These are phyloP conservation scores for Heteractis magnifica DNA, from an alignment of 92 coral and sea anemone genomes.

Conservation along the genomic window DNA sequence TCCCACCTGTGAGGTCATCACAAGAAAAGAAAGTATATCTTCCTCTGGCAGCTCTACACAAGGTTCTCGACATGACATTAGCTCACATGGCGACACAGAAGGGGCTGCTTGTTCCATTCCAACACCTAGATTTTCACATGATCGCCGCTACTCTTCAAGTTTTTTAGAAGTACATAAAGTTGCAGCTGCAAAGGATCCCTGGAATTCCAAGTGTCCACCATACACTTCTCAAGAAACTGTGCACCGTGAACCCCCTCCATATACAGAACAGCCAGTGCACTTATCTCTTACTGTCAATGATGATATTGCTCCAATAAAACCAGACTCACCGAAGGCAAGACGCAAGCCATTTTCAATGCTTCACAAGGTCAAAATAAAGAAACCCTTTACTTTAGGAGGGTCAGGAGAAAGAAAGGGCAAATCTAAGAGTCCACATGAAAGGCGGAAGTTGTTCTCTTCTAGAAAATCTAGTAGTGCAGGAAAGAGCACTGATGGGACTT, in stretches of 20 bases:
- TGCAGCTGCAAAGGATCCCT: slow-evolving; percentile 50
- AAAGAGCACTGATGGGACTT: slow-evolving; percentile 17
- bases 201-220: slow-evolving; percentile 79
- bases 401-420: slow-evolving; percentile 40
- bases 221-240: slow-evolving; percentile 66
- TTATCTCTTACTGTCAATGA: slow-evolving; percentile 62
- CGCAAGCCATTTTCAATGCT: slow-evolving; percentile 75
- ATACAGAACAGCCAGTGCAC: slow-evolving; percentile 55
- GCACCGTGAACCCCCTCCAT: slow-evolving; percentile 75
- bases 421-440: slow-evolving; percentile 48
- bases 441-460: slow-evolving; percentile 68
- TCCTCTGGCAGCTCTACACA: slow-evolving; percentile 85
- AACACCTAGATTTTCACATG: slow-evolving; percentile 26
- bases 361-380: slow-evolving; percentile 61
- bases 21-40: slow-evolving; percentile 72
- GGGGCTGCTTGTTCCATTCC: slow-evolving; percentile 18
- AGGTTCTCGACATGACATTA: slow-evolving; percentile 56
- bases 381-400: slow-evolving; percentile 59
- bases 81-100: slow-evolving; percentile 31
- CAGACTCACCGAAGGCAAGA: slow-evolving; percentile 49
- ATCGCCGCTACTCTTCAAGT: slow-evolving; percentile 82
- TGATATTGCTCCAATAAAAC: slow-evolving; percentile 64
- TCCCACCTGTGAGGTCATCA: slow-evolving; percentile 34
- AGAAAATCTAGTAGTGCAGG: slow-evolving; percentile 39
- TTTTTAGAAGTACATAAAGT: slow-evolving; percentile 66